These are phyloP conservation scores for Zingel zingel DNA, from an alignment of 2,113 vertebrate genomes.

Conservation along the genomic window DNA sequence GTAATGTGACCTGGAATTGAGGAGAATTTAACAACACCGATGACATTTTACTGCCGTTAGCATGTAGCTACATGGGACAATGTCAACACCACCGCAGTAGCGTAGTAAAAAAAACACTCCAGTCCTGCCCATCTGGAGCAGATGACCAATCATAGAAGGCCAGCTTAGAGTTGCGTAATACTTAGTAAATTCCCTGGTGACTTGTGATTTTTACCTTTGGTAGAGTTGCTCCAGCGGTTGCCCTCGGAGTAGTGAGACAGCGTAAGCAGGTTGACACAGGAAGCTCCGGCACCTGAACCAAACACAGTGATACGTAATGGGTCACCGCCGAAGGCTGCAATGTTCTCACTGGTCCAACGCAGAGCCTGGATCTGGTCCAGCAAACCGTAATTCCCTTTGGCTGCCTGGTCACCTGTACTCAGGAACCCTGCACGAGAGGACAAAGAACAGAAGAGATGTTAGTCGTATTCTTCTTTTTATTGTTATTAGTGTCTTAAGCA, in stretches of 20 bases:
- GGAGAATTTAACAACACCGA: no score
- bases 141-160: no score
- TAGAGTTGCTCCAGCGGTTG: constrained; percentile 99
- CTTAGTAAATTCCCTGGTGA: not conserved
- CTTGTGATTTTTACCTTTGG: constrained; percentile 93
- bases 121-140: no score
- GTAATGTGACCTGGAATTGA: no score
- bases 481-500: not conserved
- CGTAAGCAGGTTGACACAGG: constrained; percentile 98
- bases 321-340: constrained; percentile 98
- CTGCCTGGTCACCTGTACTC: constrained; percentile 98
- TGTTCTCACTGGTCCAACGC: constrained; percentile 99
- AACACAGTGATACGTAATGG: constrained; percentile 98
- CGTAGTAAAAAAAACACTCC: no score
- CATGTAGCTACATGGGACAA: no score
- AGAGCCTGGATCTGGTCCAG: constrained; percentile 98
- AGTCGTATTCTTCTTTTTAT: not conserved
- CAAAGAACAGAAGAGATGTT: constrained; percentile 44
- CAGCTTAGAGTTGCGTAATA: no score
- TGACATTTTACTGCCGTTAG: no score
- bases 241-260: constrained; percentile 99
- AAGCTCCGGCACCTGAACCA: constrained; percentile 97
- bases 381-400: constrained; percentile 98
- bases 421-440: constrained; percentile 90
- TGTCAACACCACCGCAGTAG: no score